Conservation (phyloP, 2,888 invertebrate species). For the Agrochola circellaris region DNA sequence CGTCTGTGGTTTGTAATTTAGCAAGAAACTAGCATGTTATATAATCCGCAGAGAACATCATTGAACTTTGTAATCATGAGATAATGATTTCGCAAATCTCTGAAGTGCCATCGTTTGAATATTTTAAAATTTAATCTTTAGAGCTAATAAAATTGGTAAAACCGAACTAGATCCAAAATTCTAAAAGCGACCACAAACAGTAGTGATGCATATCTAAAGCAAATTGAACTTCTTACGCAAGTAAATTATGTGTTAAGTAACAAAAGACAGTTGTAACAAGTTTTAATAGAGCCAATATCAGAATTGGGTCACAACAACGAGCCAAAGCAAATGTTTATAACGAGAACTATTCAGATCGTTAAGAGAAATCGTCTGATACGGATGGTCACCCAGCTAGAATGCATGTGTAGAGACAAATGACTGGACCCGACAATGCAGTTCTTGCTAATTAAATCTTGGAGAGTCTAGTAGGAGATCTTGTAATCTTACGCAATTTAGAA, state of each 20-base stretch:
- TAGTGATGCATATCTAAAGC: slow-evolving; percentile 10
- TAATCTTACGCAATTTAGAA: neutral
- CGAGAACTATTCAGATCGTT: slow-evolving; percentile 70
- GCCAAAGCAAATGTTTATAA: slow-evolving; percentile 60
- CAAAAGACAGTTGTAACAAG: slow-evolving; percentile 51
- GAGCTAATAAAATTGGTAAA: neutral
- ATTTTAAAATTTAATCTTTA: neutral
- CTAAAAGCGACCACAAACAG: slow-evolving; percentile 1
- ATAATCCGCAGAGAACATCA: neutral
- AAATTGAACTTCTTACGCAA: slow-evolving; percentile 41
- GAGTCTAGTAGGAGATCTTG: slow-evolving; percentile 6
- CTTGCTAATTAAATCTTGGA: slow-evolving; percentile 30
- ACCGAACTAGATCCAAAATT: neutral
- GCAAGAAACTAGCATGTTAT: slow-evolving; percentile 2
- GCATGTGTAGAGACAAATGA: slow-evolving; percentile 73
- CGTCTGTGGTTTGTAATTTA: slow-evolving; percentile 2
- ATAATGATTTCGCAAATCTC: neutral
- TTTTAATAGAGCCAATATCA: slow-evolving; percentile 61
- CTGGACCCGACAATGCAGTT: slow-evolving; percentile 62
- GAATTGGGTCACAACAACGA: slow-evolving; percentile 71
- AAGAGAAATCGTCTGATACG: slow-evolving; percentile 80
- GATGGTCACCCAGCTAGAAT: slow-evolving; percentile 80
- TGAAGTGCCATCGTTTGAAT: neutral
- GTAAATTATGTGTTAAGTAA: slow-evolving; percentile 49
- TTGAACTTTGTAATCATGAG: neutral